These are phyloP conservation scores for Addax nasomaculatus DNA, from an alignment of 2,113 vertebrate genomes.

Conservation along the genomic window DNA sequence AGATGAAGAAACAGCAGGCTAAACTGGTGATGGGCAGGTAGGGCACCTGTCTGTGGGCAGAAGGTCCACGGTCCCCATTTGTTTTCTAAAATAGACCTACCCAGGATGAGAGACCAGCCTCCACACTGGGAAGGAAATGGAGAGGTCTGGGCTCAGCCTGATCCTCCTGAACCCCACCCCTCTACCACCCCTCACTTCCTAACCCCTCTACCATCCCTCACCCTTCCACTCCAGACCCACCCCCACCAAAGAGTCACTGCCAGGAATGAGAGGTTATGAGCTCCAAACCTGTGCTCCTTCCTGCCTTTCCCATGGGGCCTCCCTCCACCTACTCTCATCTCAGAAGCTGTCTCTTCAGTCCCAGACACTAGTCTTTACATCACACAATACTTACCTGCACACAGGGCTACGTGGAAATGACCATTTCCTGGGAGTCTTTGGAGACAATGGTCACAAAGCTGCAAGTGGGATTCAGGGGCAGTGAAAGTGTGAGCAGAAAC, in stretches of 20 bases:
- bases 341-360: background rate
- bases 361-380: background rate
- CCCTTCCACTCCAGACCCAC: background rate
- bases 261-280: background rate
- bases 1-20: background rate
- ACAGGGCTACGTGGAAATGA: background rate
- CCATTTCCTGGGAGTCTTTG: background rate
- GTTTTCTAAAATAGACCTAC: background rate
- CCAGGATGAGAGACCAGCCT: no score
- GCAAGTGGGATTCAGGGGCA: no score
- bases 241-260: background rate
- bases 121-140: background rate
- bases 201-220: background rate
- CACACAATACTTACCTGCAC: background rate
- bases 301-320: background rate
- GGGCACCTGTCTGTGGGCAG: background rate
- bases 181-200: background rate
- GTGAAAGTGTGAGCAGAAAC: background rate
- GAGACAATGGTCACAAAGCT: background rate
- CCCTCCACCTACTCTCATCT: background rate
- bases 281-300: background rate
- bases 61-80: background rate
- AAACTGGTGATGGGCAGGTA: background rate
- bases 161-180: background rate
- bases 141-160: background rate